Evolutionary conservation across 1,140 invertebrate species (phyloP).

Genomic region (Magallana ariakensis): DNA sequence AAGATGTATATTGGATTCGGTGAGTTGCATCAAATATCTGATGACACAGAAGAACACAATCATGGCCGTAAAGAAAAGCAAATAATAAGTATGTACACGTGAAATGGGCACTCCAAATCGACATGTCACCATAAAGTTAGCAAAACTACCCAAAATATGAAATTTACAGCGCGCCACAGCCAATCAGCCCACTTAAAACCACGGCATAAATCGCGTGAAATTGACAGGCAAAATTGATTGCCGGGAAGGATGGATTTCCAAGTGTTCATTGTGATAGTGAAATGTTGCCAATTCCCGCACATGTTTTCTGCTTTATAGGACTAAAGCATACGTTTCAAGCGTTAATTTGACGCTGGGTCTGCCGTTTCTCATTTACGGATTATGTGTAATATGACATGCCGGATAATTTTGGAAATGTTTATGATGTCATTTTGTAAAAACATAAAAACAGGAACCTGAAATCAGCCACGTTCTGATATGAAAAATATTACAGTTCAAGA

Average conservation of each 20-base stretch:
- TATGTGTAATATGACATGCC: constrained; percentile 22
- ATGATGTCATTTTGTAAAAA: constrained; percentile 19
- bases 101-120: neutral
- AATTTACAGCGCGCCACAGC: constrained; percentile 11
- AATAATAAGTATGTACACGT: neutral
- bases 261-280: constrained; percentile 36
- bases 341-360: constrained; percentile 30
- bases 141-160: constrained; percentile 27
- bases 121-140: constrained; percentile 31
- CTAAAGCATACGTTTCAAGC: constrained; percentile 21
- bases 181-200: constrained; percentile 18
- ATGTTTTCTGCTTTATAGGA: constrained; percentile 17
- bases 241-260: constrained; percentile 23
- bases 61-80: neutral
- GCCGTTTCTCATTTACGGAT: constrained; percentile 20
- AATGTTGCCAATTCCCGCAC: constrained; percentile 35
- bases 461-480: neutral
- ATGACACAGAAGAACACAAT: neutral
- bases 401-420: constrained; percentile 25
- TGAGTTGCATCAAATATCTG: neutral
- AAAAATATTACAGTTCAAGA: neutral
- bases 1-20: neutral
- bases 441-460: neutral
- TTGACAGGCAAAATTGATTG: constrained; percentile 30
- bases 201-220: constrained; percentile 19